phyloP scores from a whole-genome alignment of 2,888 invertebrate genomes.

The Drosophila mercatorum region DNA sequence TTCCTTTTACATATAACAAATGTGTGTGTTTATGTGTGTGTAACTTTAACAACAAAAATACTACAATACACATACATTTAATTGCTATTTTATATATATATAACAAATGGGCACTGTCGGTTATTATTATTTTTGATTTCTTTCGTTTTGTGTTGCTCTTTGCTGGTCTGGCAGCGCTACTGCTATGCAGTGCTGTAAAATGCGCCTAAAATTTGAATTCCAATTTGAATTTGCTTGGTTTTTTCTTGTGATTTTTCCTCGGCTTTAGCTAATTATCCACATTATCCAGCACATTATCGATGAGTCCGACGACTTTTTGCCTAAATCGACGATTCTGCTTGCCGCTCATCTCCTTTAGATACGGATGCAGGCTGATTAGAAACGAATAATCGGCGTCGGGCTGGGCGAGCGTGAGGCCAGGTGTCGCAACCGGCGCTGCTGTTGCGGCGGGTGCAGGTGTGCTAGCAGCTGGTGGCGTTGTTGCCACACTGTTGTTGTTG shows the following conservation, averaged over 20 bases:
- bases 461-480: conserved; percentile 31
- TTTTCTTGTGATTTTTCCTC: not conserved
- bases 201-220: too few relatives aligned
- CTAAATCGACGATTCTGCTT: conserved; percentile 82
- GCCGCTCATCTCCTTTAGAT: conserved; percentile 81
- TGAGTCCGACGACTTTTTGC: conserved; percentile 81
- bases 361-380: conserved; percentile 82
- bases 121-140: conserved; percentile 15
- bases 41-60: conserved; percentile 30
- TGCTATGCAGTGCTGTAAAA: too few relatives aligned
- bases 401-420: conserved; percentile 12
- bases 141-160: not conserved
- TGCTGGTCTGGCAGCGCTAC: too few relatives aligned
- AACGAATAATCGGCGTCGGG: conserved; percentile 82
- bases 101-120: conserved; percentile 75
- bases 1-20: conserved; percentile 32
- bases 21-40: conserved; percentile 20
- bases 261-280: conserved; percentile 46
- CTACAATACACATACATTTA: conserved; percentile 15
- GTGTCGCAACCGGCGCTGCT: conserved; percentile 9
- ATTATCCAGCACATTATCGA: conserved; percentile 81
- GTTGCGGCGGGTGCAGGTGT: conserved; percentile 27
- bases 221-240: too few relatives aligned
- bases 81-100: conserved; percentile 22
- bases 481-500: conserved; percentile 24